Conservation (phyloP, 2,888 invertebrate species). For the Phengaris arion region DNA sequence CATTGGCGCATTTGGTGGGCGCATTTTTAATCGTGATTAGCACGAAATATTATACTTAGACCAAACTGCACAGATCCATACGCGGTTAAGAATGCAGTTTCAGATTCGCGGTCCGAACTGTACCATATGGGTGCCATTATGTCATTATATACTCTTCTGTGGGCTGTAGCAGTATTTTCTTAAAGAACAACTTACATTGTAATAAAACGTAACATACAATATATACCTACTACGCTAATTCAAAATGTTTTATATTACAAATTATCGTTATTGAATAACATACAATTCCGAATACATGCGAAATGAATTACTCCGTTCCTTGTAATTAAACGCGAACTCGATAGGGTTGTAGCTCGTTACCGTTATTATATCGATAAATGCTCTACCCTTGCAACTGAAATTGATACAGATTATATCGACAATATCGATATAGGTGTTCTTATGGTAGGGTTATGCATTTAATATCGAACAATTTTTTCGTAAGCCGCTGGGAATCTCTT, state of each 20-base stretch:
- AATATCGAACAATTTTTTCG: neutral
- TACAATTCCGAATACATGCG: conserved; percentile 2
- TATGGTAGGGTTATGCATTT: neutral
- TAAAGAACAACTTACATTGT: no score
- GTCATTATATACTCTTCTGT: no score
- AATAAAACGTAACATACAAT: no score
- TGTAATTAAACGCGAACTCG: conserved; percentile 13
- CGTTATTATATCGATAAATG: neutral
- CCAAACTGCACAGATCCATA: no score
- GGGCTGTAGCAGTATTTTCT: no score
- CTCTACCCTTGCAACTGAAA: neutral
- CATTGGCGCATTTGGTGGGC: no score
- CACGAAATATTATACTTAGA: no score
- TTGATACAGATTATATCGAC: neutral
- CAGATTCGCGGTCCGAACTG: no score
- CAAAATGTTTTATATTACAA: neutral
- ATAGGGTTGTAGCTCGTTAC: conserved; percentile 22
- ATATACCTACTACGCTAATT: neutral
- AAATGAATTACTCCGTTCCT: conserved; percentile 12
- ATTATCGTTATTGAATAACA: conserved; percentile 12
- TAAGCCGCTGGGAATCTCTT: neutral
- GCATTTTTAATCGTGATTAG: no score
- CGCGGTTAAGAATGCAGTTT: no score
- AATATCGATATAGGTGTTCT: neutral
- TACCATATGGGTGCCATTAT: no score